Conservation (phyloP, 1,140 invertebrate species). For the Neodiprion pinetum region DNA sequence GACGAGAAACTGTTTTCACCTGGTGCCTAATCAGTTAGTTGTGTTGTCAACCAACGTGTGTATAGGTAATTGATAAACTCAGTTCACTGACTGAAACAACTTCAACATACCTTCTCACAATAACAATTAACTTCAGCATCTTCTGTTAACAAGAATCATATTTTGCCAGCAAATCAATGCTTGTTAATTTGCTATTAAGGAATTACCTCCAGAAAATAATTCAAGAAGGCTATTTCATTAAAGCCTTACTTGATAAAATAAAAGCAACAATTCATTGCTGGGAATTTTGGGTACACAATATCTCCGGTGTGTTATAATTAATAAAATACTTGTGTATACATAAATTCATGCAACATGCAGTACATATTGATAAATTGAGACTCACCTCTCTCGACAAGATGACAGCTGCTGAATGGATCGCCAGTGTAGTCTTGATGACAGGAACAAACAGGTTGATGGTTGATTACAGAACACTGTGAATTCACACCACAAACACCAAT, state of each 20-base stretch:
- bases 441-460: slow-evolving; percentile 64
- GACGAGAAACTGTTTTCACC: too few species aligned
- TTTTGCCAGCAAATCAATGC: too few species aligned
- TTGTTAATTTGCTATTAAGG: too few species aligned
- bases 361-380: slow-evolving; percentile 26
- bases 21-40: too few species aligned
- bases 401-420: slow-evolving; percentile 66
- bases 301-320: not conserved
- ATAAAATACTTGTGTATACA: slow-evolving; percentile 4
- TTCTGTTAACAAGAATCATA: too few species aligned
- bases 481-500: slow-evolving; percentile 64
- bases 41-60: too few species aligned
- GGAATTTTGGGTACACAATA: not conserved
- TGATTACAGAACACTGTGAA: slow-evolving; percentile 62
- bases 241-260: not conserved
- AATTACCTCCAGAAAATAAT: not conserved
- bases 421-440: slow-evolving; percentile 65
- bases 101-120: too few species aligned
- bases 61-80: too few species aligned
- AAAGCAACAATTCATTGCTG: not conserved
- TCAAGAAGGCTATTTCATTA: not conserved
- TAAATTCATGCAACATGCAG: slow-evolving; percentile 3
- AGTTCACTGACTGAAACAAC: too few species aligned
- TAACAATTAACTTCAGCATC: too few species aligned
- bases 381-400: slow-evolving; percentile 55